Base-by-base conservation (phyloP, 2,888 invertebrate genomes). In the Amphipyra berbera region DNA sequence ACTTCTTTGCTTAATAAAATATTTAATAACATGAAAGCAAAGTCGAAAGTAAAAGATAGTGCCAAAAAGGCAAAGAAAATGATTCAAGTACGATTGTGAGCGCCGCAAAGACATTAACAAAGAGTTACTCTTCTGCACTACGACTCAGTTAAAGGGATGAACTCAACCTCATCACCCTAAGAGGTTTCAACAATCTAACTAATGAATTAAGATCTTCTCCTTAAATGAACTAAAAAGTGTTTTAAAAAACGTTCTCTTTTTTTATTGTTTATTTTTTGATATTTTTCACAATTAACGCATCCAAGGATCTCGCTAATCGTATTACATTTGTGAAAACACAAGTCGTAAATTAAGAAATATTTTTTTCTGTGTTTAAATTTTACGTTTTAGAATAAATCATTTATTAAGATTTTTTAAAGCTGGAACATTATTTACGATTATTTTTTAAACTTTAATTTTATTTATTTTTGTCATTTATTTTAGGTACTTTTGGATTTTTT, bases 141-240 rank as follows among this genome's bases (percentile, higher is more conserved):
- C 55, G 30, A 52, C 35, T 41, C 3, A 2, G 15, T 45, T 50
- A 50, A 60, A 27, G 10, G 13, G 33, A 63, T 46, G 47, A 55
- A 38, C 33, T 49, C 7, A 14, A 63, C 35, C 52, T 74, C 68
- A 73, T 74, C 47, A 42, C n/a, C 5, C 3, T 21, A 54, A 68
- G 49, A 64, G 63, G 40, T 59, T 45, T 53, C 14, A 30, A 55
- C 37, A 37, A 45, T 35, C 21, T 46, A 15, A 41, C 44, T 71
- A 76, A 76, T 61, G 37, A 57, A 76, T 59, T 57, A 59, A 56
- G 4, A 52, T 12, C 41, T 7, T 38, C 9, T 37, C n/a, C 15
- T 37, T 12, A 54, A 40, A 53, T 21, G 0, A 55, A 50, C 7
- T 15, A 59, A 38, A 46, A 12, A 27, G 13, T 13, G 2, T 60